Conservation (phyloP, 2,797 vertebrate species). For the Esox lucius region DNA sequence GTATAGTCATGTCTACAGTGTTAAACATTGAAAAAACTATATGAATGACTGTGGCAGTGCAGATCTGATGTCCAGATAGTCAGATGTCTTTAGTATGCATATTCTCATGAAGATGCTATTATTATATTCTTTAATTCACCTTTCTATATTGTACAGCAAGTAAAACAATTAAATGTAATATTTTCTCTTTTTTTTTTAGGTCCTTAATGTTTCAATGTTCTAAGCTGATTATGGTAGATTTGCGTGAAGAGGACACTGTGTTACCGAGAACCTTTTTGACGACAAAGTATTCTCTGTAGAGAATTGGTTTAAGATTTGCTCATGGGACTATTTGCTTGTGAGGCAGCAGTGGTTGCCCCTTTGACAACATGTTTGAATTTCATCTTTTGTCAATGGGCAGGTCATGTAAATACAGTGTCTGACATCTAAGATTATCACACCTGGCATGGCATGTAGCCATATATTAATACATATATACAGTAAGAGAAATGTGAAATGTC, state of each 20-base stretch:
- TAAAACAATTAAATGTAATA: conserved; percentile 33
- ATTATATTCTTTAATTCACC: neutral
- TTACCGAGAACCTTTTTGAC: conserved; percentile 91
- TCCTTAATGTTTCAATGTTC: conserved; percentile 99
- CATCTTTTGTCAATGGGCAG: conserved; percentile 56
- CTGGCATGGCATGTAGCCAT: conserved; percentile 72
- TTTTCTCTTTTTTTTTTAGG: conserved; percentile 75
- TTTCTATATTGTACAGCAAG: conserved; percentile 27
- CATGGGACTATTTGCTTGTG: conserved; percentile 93
- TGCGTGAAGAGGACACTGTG: conserved; percentile 79
- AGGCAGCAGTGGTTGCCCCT: conserved; percentile 85
- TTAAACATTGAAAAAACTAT: neutral
- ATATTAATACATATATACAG: conserved; percentile 62
- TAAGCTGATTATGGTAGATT: conserved; percentile 84
- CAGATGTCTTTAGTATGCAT: neutral
- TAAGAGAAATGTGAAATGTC: conserved; percentile 67
- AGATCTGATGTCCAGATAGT: neutral
- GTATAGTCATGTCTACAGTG: neutral
- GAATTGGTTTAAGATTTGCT: conserved; percentile 84
- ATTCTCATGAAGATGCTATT: neutral
- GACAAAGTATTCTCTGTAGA: conserved; percentile 91
- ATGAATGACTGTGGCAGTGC: neutral
- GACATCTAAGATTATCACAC: conserved; percentile 59
- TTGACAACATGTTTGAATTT: conserved; percentile 71
- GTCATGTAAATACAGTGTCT: conserved; percentile 63